Evolutionary conservation across 1,140 invertebrate genomes (phyloP), one percentile per base, ranked within the genome.

Genomic region (Goniozus legneri): DNA sequence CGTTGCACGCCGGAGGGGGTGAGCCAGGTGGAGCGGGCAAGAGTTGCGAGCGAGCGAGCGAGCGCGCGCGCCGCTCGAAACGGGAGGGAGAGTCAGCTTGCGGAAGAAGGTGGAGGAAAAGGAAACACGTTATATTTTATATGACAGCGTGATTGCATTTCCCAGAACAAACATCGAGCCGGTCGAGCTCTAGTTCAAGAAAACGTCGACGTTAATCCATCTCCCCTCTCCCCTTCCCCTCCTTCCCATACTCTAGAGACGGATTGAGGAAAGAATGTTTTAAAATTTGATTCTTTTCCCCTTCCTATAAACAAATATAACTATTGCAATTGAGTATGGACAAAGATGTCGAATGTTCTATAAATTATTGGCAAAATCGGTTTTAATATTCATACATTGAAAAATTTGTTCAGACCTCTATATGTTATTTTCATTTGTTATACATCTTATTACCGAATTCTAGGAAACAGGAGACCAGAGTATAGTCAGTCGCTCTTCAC

Each of bases 61-160:
- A 48, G 40, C 14, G 8, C 4, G 6, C 7, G 15, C 31, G 15
- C n/a, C 10, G 31, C 20, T 8, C 8, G 4, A 2, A 6, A 4
- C 8, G 18, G 3, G n/a, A 32, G 33, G 8, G 21, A 38, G n/a
- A 12, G 21, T 14, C 15, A 12, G 36, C 8, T 18, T 7, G 14
- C 36, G 19, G 4, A 14, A 40, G 24, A 42, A 54, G 35, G 14
- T 34, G 31, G 40, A 48, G 50, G 55, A 52, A 56, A 52, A 62
- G 59, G 61, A 65, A 65, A 54, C 52, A 52, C 45, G 54, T 60
- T 64, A 60, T 61, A 63, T 64, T 67, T 67, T 69, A 66, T 59
- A 65, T 55, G 59, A 63, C 59, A 59, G 44, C 49, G 55, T 60
- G 58, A 70, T 70, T 65, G 62, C 63, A 56, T 67, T 70, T 70